Evolutionary conservation across 2,888 invertebrate genomes (phyloP), one percentile per base, ranked within the genome.

Genomic region (Lithosia quadra): DNA sequence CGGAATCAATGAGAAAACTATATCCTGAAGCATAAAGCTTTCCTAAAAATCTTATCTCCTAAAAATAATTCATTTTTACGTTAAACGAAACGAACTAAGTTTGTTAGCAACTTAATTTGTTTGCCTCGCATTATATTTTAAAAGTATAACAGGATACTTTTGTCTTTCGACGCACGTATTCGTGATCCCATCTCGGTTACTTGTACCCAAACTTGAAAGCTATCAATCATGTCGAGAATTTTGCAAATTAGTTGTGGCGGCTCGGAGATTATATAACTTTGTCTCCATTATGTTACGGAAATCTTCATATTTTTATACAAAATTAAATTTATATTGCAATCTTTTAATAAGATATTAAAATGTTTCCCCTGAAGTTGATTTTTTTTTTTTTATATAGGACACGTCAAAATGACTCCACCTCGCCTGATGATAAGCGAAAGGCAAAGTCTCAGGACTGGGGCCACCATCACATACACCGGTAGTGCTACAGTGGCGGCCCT

Each of bases 181-280:
- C 72, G 71, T 71, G 60, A 68, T 69, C 71, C 70, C 75, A 80
- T 77, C 70, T 71, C 53, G 67, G 69, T 77, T 36, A 60, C 69
- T 68, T 69, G 66, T 71, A 74, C 34, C 59, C 58, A 71, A 80
- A 78, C 58, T 80, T 71, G 58, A 62, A 63, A 56, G 78, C 72
- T 74, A 80, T 80, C 80, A 80, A 80, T 80, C 80, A 82, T 75
- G 70, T 69, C 71, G 77, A 69, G 71, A 73, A 74, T 77, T 81
- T 80, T 80, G 73, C 63, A 75, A 80, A 82, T 80, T 69, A 66
- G 63, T 58, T 71, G 63, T 67, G 73, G 68, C 67, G 68, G 72
- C 68, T 69, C 63, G 63, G 69, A 80, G 74, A 80, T 80, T 82
- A 72, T 60, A 58, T 69, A 80, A 80, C 69, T 80, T 82, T 69